Evolutionary conservation across 2,113 vertebrate species (phyloP).

Genomic region (Syngnathus scovelli): DNA sequence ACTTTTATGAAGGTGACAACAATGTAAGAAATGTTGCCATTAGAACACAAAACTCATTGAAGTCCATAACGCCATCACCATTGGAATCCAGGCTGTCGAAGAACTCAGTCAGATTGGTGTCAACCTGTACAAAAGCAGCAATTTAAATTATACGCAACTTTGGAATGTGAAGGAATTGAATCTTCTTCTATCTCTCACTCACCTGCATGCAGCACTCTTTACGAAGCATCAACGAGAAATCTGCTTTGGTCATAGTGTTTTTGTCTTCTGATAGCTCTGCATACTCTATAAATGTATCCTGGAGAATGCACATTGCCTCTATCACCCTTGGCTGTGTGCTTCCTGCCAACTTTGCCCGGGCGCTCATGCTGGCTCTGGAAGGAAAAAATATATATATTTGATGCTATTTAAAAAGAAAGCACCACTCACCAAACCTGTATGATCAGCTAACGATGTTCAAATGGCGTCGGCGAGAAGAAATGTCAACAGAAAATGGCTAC

Average conservation of each 20-base stretch:
- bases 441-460: too few relatives aligned
- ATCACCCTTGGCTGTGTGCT: conserved; percentile 42
- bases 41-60: conserved; percentile 19
- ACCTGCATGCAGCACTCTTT: conserved; percentile 46
- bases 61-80: conserved; percentile 41
- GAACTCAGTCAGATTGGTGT: not conserved
- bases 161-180: not conserved
- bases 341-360: not conserved
- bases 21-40: not conserved
- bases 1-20: not conserved
- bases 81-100: conserved; percentile 50
- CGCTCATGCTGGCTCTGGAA: conserved; percentile 28
- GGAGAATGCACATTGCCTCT: conserved; percentile 64
- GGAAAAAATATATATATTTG: not conserved
- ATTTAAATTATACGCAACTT: not conserved
- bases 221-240: conserved; percentile 74
- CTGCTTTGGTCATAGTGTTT: conserved; percentile 75
- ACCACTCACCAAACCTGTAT: not conserved
- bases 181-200: conserved; percentile 63
- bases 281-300: conserved; percentile 72
- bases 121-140: not conserved
- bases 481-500: not conserved
- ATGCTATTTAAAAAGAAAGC: not conserved
- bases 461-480: not conserved
- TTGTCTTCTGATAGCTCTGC: conserved; percentile 77